Evolutionary conservation across 2,888 invertebrate species (phyloP), one percentile per base, ranked within the genome.

Genomic region (Pharmacophagus antenor): DNA sequence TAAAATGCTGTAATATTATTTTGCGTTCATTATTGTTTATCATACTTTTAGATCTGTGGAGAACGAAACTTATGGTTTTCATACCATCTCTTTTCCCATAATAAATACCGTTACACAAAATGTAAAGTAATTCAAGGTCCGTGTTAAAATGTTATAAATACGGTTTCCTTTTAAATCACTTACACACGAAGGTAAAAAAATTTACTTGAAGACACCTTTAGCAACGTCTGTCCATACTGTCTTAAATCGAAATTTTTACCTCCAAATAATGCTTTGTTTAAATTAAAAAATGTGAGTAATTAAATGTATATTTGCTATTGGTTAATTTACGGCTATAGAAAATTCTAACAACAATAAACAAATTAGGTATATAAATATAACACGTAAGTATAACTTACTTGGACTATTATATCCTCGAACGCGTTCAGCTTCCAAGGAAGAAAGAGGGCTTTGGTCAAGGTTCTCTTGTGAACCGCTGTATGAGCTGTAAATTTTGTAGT

Each of bases 401-500:
- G 91, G 90, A 65, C 89, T 90, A 15, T 87, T 89, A 63, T 89
- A 83, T 72, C 88, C 78, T 61, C 77, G 80, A 1, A 76, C 73
- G 42, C 81, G 76, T 61, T 90, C 89, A 6, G 78, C 73, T 65
- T 90, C 90, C 0, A 89, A 74, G 0, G 88, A 88, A 5, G 88
- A 84, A 50, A 83, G 77, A 12, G 88, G 88, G 64, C 70, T 73
- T 62, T 88, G 84, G 62, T 89, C 88, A 50, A 89, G 71, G 66
- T 90, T 87, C 62, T 91, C 90, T 63, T 89, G 88, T 0, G 89
- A 88, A 1, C 87, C 88, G 52, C 83, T 82, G 71, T 79, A 88
- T 0, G 89, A 87, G 63, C 85, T 87, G 70, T 88, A 89, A 79
- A 85, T 78, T 63, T 88, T 90, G 72, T 90, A 91, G 71, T 90